Evolutionary conservation across 2,888 invertebrate genomes (phyloP).

Genomic region (Perdita meconis): DNA sequence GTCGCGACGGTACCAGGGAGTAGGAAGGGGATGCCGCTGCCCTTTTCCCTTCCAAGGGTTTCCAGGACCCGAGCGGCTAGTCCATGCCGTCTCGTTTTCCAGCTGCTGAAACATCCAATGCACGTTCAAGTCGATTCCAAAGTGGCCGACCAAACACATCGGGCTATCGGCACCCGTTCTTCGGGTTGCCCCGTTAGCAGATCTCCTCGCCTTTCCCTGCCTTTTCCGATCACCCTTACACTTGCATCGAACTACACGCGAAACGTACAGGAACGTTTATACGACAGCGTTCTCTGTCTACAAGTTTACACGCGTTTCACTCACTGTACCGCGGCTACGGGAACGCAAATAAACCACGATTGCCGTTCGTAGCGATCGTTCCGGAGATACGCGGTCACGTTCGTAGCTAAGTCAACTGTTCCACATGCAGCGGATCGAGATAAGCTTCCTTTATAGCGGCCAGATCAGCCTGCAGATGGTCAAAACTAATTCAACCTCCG

Average conservation of each 20-base stretch:
- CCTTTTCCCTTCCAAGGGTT: slow-evolving; percentile 79
- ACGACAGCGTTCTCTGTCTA: neutral
- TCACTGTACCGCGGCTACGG: slow-evolving; percentile 1
- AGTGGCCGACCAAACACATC: slow-evolving; percentile 66
- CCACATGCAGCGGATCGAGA: neutral
- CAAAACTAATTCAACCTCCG: too few relatives aligned
- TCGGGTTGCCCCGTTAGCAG: neutral
- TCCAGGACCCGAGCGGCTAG: slow-evolving; percentile 72
- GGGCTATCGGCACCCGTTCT: slow-evolving; percentile 30
- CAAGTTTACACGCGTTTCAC: neutral
- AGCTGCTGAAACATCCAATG: slow-evolving; percentile 80
- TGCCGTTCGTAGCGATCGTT: too few relatives aligned
- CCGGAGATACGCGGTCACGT: neutral
- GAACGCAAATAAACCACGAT: too few relatives aligned
- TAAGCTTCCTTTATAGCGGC: neutral
- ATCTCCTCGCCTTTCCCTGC: neutral
- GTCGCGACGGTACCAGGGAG: slow-evolving; percentile 67
- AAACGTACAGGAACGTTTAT: neutral
- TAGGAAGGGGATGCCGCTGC: slow-evolving; percentile 72
- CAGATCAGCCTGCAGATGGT: neutral
- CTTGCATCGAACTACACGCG: neutral
- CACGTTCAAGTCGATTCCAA: slow-evolving; percentile 69
- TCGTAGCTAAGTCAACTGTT: neutral
- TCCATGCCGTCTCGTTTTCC: slow-evolving; percentile 79
- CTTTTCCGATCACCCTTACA: neutral